phyloP scores from a whole-genome alignment of 2,888 invertebrate genomes.

The Brenthis daphne region DNA sequence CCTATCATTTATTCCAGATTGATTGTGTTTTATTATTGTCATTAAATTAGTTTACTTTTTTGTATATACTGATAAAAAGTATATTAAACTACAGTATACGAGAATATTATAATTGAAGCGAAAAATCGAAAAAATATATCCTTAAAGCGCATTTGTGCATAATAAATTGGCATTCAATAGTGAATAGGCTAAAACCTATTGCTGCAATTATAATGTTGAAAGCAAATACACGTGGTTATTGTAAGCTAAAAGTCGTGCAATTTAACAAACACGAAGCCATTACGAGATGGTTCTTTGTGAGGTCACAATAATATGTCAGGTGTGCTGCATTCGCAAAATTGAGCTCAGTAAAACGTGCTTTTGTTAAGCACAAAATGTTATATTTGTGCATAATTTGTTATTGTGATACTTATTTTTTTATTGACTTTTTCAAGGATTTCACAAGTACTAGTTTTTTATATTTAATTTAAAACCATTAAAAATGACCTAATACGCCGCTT shows the following conservation, averaged over 20 bases:
- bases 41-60: too few species aligned
- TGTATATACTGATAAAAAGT: too few species aligned
- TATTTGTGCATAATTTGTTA: not conserved
- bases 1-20: too few species aligned
- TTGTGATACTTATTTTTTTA: not conserved
- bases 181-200: conserved; percentile 2
- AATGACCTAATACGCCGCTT: not conserved
- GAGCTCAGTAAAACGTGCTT: conserved; percentile 8
- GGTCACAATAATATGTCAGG: conserved; percentile 20
- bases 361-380: conserved; percentile 2
- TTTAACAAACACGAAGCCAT: conserved; percentile 19
- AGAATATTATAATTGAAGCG: too few species aligned
- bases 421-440: not conserved
- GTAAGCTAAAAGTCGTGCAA: conserved; percentile 14
- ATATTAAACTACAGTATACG: too few species aligned
- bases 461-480: not conserved
- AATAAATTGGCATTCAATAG: too few species aligned
- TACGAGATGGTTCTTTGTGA: conserved; percentile 20
- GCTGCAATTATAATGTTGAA: conserved; percentile 5
- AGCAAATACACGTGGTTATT: conserved; percentile 10
- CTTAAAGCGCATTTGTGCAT: too few species aligned
- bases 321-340: conserved; percentile 12
- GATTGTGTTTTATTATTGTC: too few species aligned
- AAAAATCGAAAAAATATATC: too few species aligned
- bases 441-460: not conserved